A percentile compares a stretch with the other conserved stretches of the same genome.
phyloP scores from a whole-genome alignment of 2,797 vertebrate species.

The Microctenopoma steveboyesi region DNA sequence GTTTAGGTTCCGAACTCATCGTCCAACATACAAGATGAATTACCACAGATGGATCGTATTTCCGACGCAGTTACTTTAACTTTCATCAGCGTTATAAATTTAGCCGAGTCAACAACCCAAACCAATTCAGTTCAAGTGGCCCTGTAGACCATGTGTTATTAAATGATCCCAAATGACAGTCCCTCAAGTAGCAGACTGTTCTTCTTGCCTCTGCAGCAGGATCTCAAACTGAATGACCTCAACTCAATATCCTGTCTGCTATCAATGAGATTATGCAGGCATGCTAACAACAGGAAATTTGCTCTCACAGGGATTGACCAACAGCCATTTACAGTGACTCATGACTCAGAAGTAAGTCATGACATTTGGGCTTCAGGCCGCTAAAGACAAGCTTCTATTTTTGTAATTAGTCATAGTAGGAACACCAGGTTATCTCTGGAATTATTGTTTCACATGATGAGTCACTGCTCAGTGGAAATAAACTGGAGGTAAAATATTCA shows the following conservation, averaged over 20 bases:
- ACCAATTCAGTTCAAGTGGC: constrained; percentile 4
- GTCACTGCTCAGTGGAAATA: constrained; percentile 42
- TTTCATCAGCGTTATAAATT: constrained; percentile 13
- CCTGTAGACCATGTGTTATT: constrained; percentile 10
- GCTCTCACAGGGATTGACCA: constrained; percentile 66
- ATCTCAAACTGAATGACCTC: constrained; percentile 59
- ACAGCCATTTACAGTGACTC: constrained; percentile 57
- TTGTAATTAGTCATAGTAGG: constrained; percentile 37
- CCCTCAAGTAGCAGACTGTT: constrained; percentile 19
- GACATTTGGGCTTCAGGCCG: constrained; percentile 26
- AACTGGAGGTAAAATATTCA: constrained; percentile 10
- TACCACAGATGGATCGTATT: not conserved
- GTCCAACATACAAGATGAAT: not conserved
- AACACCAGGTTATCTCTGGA: constrained; percentile 37
- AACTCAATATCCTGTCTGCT: constrained; percentile 75
- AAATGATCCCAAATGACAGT: constrained; percentile 47
- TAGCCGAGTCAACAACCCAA: constrained; percentile 24
- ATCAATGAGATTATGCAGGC: constrained; percentile 71
- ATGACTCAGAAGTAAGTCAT: constrained; percentile 68
- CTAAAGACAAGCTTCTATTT: constrained; percentile 21
- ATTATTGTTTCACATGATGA: constrained; percentile 39
- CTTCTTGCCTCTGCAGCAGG: constrained; percentile 16
- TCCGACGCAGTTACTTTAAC: not conserved
- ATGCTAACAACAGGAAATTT: constrained; percentile 78
- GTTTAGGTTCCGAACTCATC: too few relatives aligned